These are phyloP conservation scores for Brachynemurus nebulosus DNA, from an alignment of 2,888 invertebrate species.

Conservation along the genomic window DNA sequence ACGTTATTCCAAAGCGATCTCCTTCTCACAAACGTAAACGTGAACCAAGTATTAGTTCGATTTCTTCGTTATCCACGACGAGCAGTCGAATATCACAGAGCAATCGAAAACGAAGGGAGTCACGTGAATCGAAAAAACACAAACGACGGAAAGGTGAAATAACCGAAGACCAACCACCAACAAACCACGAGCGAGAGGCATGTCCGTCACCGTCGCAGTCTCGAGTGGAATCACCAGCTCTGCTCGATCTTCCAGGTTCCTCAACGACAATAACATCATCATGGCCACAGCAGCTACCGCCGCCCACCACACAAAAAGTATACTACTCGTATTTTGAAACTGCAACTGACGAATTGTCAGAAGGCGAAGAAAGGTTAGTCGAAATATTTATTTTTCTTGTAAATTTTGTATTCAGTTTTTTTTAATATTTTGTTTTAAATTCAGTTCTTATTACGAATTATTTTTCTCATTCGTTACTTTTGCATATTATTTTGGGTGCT, in stretches of 20 bases:
- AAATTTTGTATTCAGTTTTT: too few species aligned
- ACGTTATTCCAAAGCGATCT: conserved; percentile 7
- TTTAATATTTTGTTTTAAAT: too few species aligned
- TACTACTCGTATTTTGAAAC: conserved; percentile 62
- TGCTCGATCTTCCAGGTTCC: conserved; percentile 8
- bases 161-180: conserved; percentile 30
- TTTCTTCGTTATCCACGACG: conserved; percentile 30
- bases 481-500: too few species aligned
- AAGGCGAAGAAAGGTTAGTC: conserved; percentile 45
- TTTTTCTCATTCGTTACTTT: too few species aligned
- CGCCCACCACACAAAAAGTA: conserved; percentile 26
- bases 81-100: conserved; percentile 26
- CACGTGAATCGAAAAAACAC: conserved; percentile 22
- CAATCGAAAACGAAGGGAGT: conserved; percentile 22
- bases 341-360: conserved; percentile 44
- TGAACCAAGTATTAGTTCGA: conserved; percentile 26
- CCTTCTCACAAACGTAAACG: conserved; percentile 28
- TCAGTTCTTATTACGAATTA: too few species aligned
- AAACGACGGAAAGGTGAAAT: conserved; percentile 27
- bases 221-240: conserved; percentile 11
- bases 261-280: background rate
- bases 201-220: conserved; percentile 14
- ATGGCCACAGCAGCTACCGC: conserved; percentile 8
- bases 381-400: too few species aligned
- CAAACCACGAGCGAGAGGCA: conserved; percentile 48